Evolutionary conservation across 2,888 invertebrate species (phyloP).

Genomic region (Papilio elwesi): DNA sequence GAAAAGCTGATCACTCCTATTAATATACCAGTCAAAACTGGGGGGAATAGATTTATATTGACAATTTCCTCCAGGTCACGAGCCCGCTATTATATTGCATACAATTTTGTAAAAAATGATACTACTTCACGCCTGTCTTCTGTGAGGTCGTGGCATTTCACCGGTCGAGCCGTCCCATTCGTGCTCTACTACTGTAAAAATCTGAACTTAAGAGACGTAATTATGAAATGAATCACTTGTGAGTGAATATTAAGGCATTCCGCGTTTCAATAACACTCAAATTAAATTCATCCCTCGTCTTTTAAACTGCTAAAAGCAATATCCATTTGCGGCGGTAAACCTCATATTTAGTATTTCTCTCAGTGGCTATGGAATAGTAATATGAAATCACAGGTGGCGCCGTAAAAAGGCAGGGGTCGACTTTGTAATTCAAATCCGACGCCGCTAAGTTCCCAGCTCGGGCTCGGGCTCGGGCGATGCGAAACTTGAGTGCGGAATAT

Average conservation of each 20-base stretch:
- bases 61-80: too few species aligned
- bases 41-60: too few species aligned
- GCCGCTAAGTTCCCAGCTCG: slow-evolving; percentile 56
- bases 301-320: slow-evolving; percentile 45
- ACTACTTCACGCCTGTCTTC: too few species aligned
- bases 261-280: slow-evolving; percentile 18
- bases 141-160: too few species aligned
- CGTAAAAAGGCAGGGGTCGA: slow-evolving; percentile 64
- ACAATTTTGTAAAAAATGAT: too few species aligned
- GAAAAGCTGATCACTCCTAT: too few species aligned
- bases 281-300: slow-evolving; percentile 51
- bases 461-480: slow-evolving; percentile 60
- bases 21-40: too few species aligned
- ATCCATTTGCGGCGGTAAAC: slow-evolving; percentile 46
- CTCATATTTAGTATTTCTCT: slow-evolving; percentile 47
- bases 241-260: not conserved
- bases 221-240: not conserved
- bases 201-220: not conserved
- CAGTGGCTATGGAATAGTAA: slow-evolving; percentile 43
- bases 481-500: slow-evolving; percentile 71
- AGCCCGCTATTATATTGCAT: too few species aligned
- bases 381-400: slow-evolving; percentile 61
- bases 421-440: slow-evolving; percentile 80
- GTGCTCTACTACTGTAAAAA: too few species aligned
- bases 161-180: too few species aligned